Evolutionary conservation across 1,140 invertebrate species (phyloP).

Genomic region (Proctacanthus coquilletti): DNA sequence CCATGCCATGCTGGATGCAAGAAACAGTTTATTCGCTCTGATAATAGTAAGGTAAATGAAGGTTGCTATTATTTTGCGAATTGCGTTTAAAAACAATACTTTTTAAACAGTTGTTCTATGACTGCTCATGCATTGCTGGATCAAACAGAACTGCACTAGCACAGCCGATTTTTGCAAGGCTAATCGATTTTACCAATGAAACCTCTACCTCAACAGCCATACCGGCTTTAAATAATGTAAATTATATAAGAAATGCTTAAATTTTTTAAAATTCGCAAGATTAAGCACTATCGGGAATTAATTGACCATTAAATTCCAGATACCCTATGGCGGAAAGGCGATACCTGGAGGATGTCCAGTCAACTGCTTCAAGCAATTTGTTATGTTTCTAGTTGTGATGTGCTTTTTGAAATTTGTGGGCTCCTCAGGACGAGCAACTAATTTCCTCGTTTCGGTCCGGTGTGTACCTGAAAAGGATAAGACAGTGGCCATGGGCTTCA

Average conservation of each 20-base stretch:
- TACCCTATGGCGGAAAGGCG: constrained; percentile 31
- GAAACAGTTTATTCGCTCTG: constrained; percentile 17
- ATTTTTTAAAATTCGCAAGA: too few relatives aligned
- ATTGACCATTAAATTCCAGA: constrained; percentile 8
- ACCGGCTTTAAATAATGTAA: too few relatives aligned
- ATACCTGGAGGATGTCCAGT: constrained; percentile 45
- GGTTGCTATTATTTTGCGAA: not conserved
- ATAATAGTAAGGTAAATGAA: constrained; percentile 28
- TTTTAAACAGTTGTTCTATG: constrained; percentile 30
- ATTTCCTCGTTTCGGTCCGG: constrained; percentile 49
- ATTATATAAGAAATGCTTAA: too few relatives aligned
- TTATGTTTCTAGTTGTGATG: constrained; percentile 47
- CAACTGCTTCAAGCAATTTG: constrained; percentile 46
- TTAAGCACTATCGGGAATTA: too few relatives aligned
- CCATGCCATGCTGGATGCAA: constrained; percentile 55
- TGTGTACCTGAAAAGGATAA: constrained; percentile 58
- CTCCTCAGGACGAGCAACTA: constrained; percentile 48
- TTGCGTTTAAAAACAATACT: constrained; percentile 8
- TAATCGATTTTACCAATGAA: constrained; percentile 9
- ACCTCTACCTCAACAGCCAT: too few relatives aligned
- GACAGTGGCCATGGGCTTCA: constrained; percentile 51
- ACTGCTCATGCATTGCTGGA: constrained; percentile 38
- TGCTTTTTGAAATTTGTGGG: constrained; percentile 50
- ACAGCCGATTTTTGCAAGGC: constrained; percentile 11
- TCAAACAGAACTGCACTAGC: not conserved